These are phyloP conservation scores for Anser brachyrhynchus DNA, from an alignment of 2,113 vertebrate species.

Conservation along the genomic window DNA sequence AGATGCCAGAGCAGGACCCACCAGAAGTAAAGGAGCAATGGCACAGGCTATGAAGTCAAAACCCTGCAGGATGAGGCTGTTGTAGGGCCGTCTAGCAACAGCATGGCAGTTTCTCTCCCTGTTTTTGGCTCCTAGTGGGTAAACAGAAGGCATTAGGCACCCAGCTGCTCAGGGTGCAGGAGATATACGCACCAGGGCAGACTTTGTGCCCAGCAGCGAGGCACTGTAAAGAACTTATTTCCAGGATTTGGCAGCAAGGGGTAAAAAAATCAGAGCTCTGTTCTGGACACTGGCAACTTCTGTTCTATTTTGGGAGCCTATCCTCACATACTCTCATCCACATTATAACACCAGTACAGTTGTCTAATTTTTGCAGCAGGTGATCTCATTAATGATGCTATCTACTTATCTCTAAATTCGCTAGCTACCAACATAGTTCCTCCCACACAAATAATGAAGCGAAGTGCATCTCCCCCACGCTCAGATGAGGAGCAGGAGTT, in stretches of 20 bases:
- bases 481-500: not conserved
- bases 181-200: not conserved
- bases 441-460: slow-evolving; percentile 23
- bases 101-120: not conserved
- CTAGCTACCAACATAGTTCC: slow-evolving; percentile 6
- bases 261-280: not conserved
- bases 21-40: not conserved
- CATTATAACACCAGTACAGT: not conserved
- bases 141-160: accelerated
- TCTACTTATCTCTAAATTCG: slow-evolving; percentile 4
- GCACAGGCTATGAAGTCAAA: not conserved
- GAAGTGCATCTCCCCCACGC: not conserved
- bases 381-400: not conserved
- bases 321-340: not conserved
- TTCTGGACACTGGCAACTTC: not conserved
- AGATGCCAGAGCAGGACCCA: not conserved
- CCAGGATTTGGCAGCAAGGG: not conserved
- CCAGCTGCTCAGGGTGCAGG: not conserved
- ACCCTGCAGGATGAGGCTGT: not conserved
- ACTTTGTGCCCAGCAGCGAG: not conserved
- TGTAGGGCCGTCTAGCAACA: not conserved
- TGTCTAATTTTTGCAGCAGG: not conserved
- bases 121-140: not conserved
- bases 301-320: slow-evolving; percentile 18
- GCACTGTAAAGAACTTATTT: not conserved